These are phyloP conservation scores for Napeogenes inachia DNA, from an alignment of 2,888 invertebrate species.

Conservation along the genomic window DNA sequence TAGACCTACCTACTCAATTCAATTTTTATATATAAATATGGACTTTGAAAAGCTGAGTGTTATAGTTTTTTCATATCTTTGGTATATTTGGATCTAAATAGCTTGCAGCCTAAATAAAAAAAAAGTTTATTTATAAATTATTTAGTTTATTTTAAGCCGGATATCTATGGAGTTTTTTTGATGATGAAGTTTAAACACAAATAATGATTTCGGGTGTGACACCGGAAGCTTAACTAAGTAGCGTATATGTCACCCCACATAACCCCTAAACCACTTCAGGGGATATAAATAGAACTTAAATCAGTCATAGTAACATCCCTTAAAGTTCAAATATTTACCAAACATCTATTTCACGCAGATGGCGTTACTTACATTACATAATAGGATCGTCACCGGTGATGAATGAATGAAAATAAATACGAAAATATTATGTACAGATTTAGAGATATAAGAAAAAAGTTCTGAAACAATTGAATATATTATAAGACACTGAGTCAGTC, in stretches of 20 bases:
- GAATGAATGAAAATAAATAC: too few relatives aligned
- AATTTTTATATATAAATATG: background rate
- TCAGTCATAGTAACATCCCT: slow-evolving; percentile 22
- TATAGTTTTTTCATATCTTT: too few relatives aligned
- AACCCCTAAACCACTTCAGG: slow-evolving; percentile 5
- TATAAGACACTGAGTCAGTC: slow-evolving; percentile 39
- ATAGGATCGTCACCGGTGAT: too few relatives aligned
- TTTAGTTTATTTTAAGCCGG: too few relatives aligned
- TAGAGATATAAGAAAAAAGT: background rate
- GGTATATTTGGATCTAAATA: too few relatives aligned
- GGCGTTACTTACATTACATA: too few relatives aligned
- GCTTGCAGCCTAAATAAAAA: too few relatives aligned
- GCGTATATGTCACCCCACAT: slow-evolving; percentile 16
- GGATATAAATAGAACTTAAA: slow-evolving; percentile 26
- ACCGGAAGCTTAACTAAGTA: slow-evolving; percentile 22
- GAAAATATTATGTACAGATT: too few relatives aligned
- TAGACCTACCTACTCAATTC: slow-evolving; percentile 7
- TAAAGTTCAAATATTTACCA: slow-evolving; percentile 7
- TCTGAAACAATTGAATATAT: background rate
- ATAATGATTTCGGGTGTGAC: slow-evolving; percentile 6
- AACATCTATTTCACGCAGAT: too few relatives aligned
- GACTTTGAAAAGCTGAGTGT: too few relatives aligned
- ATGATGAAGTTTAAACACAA: background rate
- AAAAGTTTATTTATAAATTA: too few relatives aligned
- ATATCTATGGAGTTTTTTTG: background rate